Percentiles rank a stretch among this genome's conserved stretches.
These are phyloP conservation scores for Hydroisotoma schaefferi DNA, from an alignment of 2,888 invertebrate species.

Conservation along the genomic window DNA sequence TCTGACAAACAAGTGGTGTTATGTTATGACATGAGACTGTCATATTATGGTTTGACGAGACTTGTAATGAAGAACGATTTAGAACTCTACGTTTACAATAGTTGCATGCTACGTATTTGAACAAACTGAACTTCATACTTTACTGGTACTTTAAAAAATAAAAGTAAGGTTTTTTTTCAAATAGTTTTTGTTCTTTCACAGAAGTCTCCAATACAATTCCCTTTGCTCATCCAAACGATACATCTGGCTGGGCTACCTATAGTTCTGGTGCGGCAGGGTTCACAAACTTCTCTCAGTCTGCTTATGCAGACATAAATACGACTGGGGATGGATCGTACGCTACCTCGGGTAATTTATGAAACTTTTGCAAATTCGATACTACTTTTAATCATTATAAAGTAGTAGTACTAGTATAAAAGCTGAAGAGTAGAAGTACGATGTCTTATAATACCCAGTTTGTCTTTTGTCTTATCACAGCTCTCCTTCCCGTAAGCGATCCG, in stretches of 20 bases:
- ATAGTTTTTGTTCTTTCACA: slow-evolving; percentile 16
- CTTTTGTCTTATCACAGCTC: slow-evolving; percentile 1
- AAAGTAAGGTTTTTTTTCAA: too few relatives aligned
- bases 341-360: slow-evolving; percentile 22
- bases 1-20: background rate
- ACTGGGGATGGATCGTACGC: slow-evolving; percentile 26
- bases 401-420: too few relatives aligned
- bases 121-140: background rate
- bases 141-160: too few relatives aligned
- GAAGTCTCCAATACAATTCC: slow-evolving; percentile 41
- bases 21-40: background rate
- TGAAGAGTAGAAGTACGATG: too few relatives aligned
- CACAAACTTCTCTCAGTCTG: slow-evolving; percentile 40
- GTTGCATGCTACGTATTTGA: background rate
- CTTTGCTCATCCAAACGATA: slow-evolving; percentile 28
- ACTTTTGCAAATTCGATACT: too few relatives aligned
- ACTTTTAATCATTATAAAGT: too few relatives aligned
- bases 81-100: background rate
- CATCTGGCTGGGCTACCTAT: slow-evolving; percentile 40
- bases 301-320: slow-evolving; percentile 37
- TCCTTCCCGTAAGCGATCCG: slow-evolving; percentile 24
- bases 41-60: background rate
- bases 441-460: too few relatives aligned
- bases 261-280: slow-evolving; percentile 33
- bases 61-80: too few relatives aligned